Evolutionary conservation across 2,797 vertebrate genomes (phyloP).

Genomic region (Spheniscus humboldti): DNA sequence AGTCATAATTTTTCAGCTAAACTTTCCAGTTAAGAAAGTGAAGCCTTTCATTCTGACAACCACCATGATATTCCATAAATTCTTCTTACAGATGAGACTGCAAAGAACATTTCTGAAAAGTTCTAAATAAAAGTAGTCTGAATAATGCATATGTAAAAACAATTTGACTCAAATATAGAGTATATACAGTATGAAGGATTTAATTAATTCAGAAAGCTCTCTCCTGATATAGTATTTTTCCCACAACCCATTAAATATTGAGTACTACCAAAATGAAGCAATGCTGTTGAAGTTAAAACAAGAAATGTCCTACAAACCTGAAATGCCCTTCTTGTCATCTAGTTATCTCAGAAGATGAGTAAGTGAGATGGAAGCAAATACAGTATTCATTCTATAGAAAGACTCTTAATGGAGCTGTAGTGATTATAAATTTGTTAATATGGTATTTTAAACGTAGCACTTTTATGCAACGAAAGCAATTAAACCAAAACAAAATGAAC

Average conservation of each 20-base stretch:
- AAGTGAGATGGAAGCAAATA: background rate
- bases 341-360: background rate
- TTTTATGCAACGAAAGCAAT: background rate
- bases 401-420: background rate
- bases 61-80: background rate
- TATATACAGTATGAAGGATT: background rate
- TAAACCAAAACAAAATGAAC: background rate
- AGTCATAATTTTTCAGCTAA: background rate
- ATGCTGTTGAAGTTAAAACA: background rate
- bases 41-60: background rate
- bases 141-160: conserved; percentile 6
- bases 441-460: background rate
- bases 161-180: background rate
- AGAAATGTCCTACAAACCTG: background rate
- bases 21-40: background rate
- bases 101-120: background rate
- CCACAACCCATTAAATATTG: conserved; percentile 9
- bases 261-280: background rate
- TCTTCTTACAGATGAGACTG: background rate
- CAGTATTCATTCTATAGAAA: background rate
- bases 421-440: background rate
- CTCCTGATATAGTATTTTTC: background rate
- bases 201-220: background rate
- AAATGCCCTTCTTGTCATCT: background rate
- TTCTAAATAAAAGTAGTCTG: background rate